These are phyloP conservation scores for Pterois miles DNA, from an alignment of 2,797 vertebrate genomes.

Conservation along the genomic window DNA sequence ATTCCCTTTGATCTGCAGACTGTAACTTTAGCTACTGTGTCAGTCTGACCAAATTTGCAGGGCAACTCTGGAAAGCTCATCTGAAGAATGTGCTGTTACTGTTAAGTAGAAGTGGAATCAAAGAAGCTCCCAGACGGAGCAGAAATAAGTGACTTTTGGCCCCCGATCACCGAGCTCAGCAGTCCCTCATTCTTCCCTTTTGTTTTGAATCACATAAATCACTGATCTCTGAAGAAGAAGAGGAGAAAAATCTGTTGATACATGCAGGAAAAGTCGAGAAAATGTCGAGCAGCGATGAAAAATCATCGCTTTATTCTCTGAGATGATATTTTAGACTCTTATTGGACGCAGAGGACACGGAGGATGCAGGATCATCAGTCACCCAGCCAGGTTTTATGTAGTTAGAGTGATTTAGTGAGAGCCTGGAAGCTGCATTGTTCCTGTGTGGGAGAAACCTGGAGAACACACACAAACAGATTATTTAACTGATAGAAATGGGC, in stretches of 20 bases:
- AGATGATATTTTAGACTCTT: conserved; percentile 34
- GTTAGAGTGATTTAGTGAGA: conserved; percentile 52
- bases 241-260: conserved; percentile 31
- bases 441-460: conserved; percentile 18
- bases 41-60: conserved; percentile 51
- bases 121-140: conserved; percentile 16
- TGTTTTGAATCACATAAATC: conserved; percentile 53
- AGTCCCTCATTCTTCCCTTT: conserved; percentile 15
- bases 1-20: conserved; percentile 55
- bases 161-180: background rate
- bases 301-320: conserved; percentile 17
- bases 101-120: conserved; percentile 23
- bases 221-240: background rate
- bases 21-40: conserved; percentile 55
- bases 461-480: conserved; percentile 15
- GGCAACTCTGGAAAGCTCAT: conserved; percentile 42
- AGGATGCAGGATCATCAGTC: conserved; percentile 47
- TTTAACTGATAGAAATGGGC: conserved; percentile 12
- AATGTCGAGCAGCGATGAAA: conserved; percentile 37
- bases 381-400: conserved; percentile 38
- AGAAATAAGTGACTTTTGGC: conserved; percentile 29
- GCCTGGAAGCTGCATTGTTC: conserved; percentile 46
- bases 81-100: conserved; percentile 34
- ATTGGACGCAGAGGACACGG: conserved; percentile 26
- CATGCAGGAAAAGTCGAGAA: background rate